A percentile compares a stretch with the other conserved stretches of the same genome.
phyloP scores from a whole-genome alignment of 2,113 vertebrate species.

The Erinaceus europaeus region DNA sequence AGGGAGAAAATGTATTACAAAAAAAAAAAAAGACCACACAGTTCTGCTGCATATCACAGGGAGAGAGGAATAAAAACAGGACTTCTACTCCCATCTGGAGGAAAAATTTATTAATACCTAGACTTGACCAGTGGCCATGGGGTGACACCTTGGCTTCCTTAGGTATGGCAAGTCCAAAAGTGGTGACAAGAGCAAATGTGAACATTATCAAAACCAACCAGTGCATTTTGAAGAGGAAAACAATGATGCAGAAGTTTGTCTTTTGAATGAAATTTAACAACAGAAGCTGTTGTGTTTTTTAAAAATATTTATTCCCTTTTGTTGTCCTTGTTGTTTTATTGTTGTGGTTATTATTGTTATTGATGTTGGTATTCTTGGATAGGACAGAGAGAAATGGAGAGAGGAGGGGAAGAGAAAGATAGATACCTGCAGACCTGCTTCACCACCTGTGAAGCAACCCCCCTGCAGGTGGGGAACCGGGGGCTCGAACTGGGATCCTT shows the following conservation, averaged over 20 bases:
- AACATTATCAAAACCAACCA: background rate
- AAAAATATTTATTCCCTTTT: too few species aligned
- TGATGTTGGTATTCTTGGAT: too few species aligned
- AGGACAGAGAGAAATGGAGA: too few species aligned
- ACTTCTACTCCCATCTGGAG: background rate
- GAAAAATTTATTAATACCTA: background rate
- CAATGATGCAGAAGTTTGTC: background rate
- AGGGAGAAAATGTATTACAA: background rate
- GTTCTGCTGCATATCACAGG: fast-evolving
- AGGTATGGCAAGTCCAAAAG: background rate
- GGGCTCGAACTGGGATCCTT: too few species aligned
- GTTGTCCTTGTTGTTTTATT: too few species aligned
- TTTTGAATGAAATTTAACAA: background rate
- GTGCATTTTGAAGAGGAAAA: background rate
- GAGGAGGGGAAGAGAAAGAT: too few species aligned
- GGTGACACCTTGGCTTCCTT: background rate
- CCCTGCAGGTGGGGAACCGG: too few species aligned
- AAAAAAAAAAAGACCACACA: background rate
- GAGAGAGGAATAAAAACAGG: background rate
- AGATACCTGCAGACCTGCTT: too few species aligned
- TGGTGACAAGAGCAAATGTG: background rate
- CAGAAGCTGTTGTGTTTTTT: too few species aligned
- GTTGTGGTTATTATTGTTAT: too few species aligned
- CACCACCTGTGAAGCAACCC: too few species aligned
- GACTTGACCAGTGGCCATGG: background rate